phyloP scores from a whole-genome alignment of 2,797 vertebrate genomes.

The Phalanger gymnotis region DNA sequence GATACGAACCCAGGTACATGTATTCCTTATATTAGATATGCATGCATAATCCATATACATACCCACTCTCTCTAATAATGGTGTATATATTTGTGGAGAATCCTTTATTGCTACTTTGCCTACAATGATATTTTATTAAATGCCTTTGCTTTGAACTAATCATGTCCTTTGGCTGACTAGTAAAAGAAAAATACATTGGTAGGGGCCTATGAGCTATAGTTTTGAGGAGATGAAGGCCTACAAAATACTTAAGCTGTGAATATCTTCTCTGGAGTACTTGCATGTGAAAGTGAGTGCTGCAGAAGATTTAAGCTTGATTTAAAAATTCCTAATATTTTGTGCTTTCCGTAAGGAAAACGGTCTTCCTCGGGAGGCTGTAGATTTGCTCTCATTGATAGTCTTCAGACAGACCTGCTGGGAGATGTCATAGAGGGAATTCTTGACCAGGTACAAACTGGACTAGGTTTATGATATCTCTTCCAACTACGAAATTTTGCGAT shows the following conservation, averaged over 20 bases:
- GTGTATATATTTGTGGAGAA: background rate
- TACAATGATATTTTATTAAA: background rate
- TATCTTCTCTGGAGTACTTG: background rate
- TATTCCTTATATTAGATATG: background rate
- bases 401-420: background rate
- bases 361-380: background rate
- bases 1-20: background rate
- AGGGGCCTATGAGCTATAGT: background rate
- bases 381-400: background rate
- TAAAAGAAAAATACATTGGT: too few relatives aligned
- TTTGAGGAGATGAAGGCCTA: background rate
- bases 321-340: background rate
- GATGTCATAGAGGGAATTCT: background rate
- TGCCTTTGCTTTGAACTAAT: background rate
- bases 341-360: background rate
- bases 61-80: background rate
- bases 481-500: background rate
- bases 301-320: background rate
- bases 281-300: background rate
- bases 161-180: too few relatives aligned
- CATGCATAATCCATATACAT: background rate
- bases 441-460: background rate
- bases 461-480: background rate
- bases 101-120: background rate
- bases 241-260: background rate